These are phyloP conservation scores for Drosophila tripunctata DNA, from an alignment of 2,888 invertebrate genomes.

Conservation along the genomic window DNA sequence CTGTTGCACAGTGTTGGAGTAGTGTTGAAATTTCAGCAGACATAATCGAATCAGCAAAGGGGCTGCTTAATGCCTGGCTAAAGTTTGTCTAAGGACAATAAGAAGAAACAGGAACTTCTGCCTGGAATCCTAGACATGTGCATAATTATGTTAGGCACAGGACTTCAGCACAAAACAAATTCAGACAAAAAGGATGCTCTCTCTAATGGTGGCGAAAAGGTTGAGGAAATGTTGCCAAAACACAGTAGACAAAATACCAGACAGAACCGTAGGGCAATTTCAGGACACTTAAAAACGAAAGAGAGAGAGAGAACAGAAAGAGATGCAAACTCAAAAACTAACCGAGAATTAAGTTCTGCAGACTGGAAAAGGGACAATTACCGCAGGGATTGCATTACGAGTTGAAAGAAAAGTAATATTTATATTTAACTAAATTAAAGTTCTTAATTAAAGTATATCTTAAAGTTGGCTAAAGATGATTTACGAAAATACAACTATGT, in stretches of 20 bases:
- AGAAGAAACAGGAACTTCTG: constrained; percentile 34
- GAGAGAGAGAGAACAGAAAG: constrained; percentile 1
- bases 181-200: constrained; percentile 33
- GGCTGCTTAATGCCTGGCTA: constrained; percentile 56
- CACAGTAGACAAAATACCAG: constrained; percentile 53
- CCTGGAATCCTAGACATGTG: constrained; percentile 61
- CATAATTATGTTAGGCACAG: constrained; percentile 62
- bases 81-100: constrained; percentile 68
- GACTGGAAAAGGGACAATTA: constrained; percentile 70
- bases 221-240: constrained; percentile 48
- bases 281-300: constrained; percentile 21
- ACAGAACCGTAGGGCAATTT: constrained; percentile 50
- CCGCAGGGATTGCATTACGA: constrained; percentile 42
- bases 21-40: constrained; percentile 50
- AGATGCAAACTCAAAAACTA: constrained; percentile 11
- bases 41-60: constrained; percentile 66
- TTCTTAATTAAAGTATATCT: background rate
- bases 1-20: constrained; percentile 31
- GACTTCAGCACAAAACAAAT: constrained; percentile 11
- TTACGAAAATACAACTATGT: background rate
- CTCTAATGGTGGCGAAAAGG: too few species aligned
- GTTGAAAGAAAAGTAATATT: background rate
- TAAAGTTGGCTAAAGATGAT: background rate
- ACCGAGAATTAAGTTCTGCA: constrained; percentile 54
- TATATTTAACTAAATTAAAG: background rate